Percentiles rank a stretch among this genome's conserved stretches.
These are phyloP conservation scores for Clupea harengus DNA, from an alignment of 2,113 vertebrate genomes.

Conservation along the genomic window DNA sequence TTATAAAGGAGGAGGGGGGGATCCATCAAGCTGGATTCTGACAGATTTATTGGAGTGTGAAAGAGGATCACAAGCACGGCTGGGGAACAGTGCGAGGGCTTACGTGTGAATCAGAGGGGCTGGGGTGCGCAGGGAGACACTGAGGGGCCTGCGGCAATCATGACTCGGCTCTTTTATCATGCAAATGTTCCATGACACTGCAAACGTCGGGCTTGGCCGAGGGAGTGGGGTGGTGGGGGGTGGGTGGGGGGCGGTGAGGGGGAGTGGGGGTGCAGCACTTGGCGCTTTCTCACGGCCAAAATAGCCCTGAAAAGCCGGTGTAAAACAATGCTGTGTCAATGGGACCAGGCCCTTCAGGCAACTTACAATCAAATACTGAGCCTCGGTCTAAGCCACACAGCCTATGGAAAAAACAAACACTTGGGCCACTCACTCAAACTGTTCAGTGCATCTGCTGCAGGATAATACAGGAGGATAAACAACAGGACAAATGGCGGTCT, in stretches of 20 bases:
- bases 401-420: not conserved
- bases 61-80: conserved; percentile 39
- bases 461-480: not conserved
- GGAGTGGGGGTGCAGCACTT: conserved; percentile 6
- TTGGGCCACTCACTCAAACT: not conserved
- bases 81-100: conserved; percentile 9
- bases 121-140: not conserved
- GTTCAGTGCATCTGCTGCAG: not conserved
- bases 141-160: conserved; percentile 13
- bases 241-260: conserved; percentile 10
- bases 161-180: conserved; percentile 49
- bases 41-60: conserved; percentile 35
- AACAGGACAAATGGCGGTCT: not conserved
- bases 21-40: not conserved
- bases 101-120: conserved; percentile 41
- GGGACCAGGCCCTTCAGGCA: conserved; percentile 31
- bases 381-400: not conserved
- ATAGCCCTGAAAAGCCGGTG: conserved; percentile 41
- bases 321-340: conserved; percentile 49
- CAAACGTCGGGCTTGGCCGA: conserved; percentile 37
- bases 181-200: conserved; percentile 54
- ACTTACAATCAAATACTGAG: not conserved
- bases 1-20: not conserved
- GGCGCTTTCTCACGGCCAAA: conserved; percentile 50
- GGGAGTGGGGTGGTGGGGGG: not conserved